Base-by-base conservation (phyloP, 2,888 invertebrate species). In the Polymixis lichenea region DNA sequence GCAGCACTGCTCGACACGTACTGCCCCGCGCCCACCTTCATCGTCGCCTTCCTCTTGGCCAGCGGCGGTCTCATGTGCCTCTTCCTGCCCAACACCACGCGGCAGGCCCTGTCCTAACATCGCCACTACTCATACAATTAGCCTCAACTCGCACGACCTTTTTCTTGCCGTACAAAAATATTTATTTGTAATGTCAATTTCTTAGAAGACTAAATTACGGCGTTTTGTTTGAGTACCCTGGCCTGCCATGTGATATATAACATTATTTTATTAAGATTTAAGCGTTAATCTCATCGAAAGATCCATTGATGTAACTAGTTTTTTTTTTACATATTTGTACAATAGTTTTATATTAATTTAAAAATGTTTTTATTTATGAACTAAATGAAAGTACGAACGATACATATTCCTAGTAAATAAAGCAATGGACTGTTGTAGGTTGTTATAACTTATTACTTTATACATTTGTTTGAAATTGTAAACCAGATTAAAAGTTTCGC, bases 21-120 rank as follows among this genome's bases (percentile, higher is more conserved):
- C 95, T 99, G 99, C 96, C 98, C 98, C 56, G 98, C 99, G 82
- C 99, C 99, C 72, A 98, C 99, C 86, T 98, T 99, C 94, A 98
- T 99, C 87, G 98, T 99, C 68, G 98, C 99, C 85, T 97, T 97
- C 51, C 97, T 99, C 83, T 97, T 99, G 84, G 98, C 98, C 88
- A 97, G 98, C 90, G 99, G 99, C 92, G 99, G 99, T 80, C 97
- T 99, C 84, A 97, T 98, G 96, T 98, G 99, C 94, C 97, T 99
- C 91, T 97, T 98, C 96, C 97, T 99, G 95, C 99, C 99, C 90
- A 99, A 99, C 95, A 99, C 99, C 92, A 98, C 98, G 61, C 97
- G 98, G 85, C 98, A 98, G 94, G 98, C 98, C 90, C 95, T 98
- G 83, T 92, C 95, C 89, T 96, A 94, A 93, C 88, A 82, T 28